phyloP scores from a whole-genome alignment of 2,797 vertebrate species.

The Mormyrops boulengeri region DNA sequence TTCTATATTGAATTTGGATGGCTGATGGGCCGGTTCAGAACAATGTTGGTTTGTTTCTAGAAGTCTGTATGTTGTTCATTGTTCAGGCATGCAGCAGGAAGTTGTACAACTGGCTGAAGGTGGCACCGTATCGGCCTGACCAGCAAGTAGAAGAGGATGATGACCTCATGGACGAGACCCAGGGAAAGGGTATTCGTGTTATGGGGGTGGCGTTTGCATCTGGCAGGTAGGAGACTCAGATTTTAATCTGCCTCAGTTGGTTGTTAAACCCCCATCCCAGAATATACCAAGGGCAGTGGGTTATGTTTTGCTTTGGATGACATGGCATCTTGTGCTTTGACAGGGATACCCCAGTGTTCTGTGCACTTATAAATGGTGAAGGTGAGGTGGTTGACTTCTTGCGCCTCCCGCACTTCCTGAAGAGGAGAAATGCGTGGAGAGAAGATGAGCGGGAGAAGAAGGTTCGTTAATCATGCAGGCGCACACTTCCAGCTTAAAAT shows the following conservation, averaged over 20 bases:
- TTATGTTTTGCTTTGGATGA: neutral
- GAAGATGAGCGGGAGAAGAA: slow-evolving; percentile 96
- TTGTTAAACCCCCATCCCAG: neutral
- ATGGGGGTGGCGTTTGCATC: slow-evolving; percentile 88
- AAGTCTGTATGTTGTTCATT: neutral
- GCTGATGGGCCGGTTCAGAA: neutral
- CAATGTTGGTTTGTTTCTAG: neutral
- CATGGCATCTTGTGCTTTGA: slow-evolving; percentile 2
- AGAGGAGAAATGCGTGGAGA: slow-evolving; percentile 89
- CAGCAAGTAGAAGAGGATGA: slow-evolving; percentile 97
- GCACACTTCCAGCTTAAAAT: neutral
- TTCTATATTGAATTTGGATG: neutral
- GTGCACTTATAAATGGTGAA: slow-evolving; percentile 90
- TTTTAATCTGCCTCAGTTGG: neutral
- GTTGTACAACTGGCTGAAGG: slow-evolving; percentile 93
- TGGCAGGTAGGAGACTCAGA: slow-evolving; percentile 68
- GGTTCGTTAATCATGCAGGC: slow-evolving; percentile 49
- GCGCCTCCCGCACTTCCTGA: slow-evolving; percentile 90
- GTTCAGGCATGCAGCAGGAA: slow-evolving; percentile 86
- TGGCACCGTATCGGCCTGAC: slow-evolving; percentile 88
- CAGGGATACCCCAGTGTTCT: slow-evolving; percentile 96
- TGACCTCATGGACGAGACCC: slow-evolving; percentile 94
- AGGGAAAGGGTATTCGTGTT: slow-evolving; percentile 91
- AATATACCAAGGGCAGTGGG: neutral
- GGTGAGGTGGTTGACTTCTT: slow-evolving; percentile 97